Evolutionary conservation across 35 echinoderm and acorn worm genomes (phyloP).

Genomic region (Chiridota heheva): DNA sequence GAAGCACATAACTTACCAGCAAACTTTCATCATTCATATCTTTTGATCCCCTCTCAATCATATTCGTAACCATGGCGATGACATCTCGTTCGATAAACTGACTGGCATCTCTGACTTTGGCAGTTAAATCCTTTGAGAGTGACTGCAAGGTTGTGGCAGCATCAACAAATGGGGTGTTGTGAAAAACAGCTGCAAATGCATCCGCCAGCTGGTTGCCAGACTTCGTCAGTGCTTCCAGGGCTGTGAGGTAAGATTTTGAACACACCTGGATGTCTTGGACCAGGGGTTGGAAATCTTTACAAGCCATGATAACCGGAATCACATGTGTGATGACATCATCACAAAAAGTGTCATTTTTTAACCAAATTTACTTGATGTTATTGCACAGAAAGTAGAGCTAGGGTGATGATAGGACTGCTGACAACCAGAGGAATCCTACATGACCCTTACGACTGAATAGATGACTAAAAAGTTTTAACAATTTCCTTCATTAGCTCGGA

Average conservation of each 20-base stretch:
- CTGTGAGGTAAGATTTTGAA: constrained; percentile 18
- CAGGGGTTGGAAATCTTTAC: too few relatives aligned
- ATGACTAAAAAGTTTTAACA: too few relatives aligned
- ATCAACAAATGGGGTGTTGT: constrained; percentile 43
- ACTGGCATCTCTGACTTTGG: constrained; percentile 27
- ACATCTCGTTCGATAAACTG: constrained; percentile 34
- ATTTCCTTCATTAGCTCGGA: too few relatives aligned
- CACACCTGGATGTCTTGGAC: constrained; percentile 10
- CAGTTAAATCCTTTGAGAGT: constrained; percentile 8
- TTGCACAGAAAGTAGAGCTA: not conserved
- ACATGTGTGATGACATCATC: too few relatives aligned
- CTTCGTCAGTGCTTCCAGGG: constrained; percentile 27
- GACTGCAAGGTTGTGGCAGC: constrained; percentile 13
- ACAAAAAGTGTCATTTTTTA: not conserved
- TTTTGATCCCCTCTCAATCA: constrained; percentile 15
- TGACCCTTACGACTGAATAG: too few relatives aligned
- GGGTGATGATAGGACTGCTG: not conserved
- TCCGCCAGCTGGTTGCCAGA: constrained; percentile 37
- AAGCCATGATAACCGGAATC: too few relatives aligned
- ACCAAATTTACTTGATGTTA: not conserved
- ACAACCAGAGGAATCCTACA: not conserved
- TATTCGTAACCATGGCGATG: not conserved
- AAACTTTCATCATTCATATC: constrained; percentile 49
- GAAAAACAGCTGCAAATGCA: constrained; percentile 14
- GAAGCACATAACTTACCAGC: constrained; percentile 25